Conservation (phyloP, 2,113 vertebrate genomes). For the Brevimyrus niger region DNA sequence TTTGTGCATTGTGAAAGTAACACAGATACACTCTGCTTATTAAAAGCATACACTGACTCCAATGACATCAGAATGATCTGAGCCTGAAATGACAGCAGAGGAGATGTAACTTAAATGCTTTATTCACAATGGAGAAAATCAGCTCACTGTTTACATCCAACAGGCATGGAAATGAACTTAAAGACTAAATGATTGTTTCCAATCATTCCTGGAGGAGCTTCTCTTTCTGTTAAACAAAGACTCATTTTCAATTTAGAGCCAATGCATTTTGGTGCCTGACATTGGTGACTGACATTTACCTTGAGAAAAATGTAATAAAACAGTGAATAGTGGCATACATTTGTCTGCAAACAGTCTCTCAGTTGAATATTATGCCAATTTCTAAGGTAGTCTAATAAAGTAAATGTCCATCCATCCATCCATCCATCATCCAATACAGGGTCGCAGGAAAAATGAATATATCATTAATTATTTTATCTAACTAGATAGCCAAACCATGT, state of each 20-base stretch:
- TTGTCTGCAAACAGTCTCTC: neutral
- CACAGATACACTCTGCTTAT: neutral
- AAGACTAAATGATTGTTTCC: neutral
- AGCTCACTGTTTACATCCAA: neutral
- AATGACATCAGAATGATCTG: neutral
- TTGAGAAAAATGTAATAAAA: neutral
- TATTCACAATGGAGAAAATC: neutral
- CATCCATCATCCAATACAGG: neutral
- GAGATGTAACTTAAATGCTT: neutral
- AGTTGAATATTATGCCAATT: neutral
- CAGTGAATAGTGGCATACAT: neutral
- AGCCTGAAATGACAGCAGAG: neutral
- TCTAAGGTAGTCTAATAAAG: neutral
- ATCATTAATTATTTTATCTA: neutral
- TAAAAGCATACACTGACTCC: neutral
- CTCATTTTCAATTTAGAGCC: neutral
- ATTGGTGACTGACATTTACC: neutral
- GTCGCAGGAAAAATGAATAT: neutral
- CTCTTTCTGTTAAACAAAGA: neutral
- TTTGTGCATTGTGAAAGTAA: neutral
- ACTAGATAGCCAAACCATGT: neutral
- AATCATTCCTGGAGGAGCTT: neutral
- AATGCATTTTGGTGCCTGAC: neutral
- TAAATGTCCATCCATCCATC: neutral
- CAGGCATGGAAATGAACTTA: neutral